These are phyloP conservation scores for Lucinisca nassula DNA, from an alignment of 2,888 invertebrate species.

Conservation along the genomic window DNA sequence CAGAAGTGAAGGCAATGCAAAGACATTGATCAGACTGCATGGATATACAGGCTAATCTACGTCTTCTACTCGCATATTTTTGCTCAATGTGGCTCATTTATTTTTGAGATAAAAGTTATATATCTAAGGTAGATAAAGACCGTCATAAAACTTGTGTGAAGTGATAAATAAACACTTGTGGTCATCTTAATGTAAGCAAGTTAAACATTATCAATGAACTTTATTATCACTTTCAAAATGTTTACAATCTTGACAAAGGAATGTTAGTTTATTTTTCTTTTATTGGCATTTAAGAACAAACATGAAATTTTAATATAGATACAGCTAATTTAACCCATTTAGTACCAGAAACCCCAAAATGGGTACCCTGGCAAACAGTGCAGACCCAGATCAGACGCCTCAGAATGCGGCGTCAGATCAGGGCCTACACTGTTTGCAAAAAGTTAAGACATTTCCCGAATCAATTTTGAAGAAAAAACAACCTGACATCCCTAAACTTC, in stretches of 20 bases:
- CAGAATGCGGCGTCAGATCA: no score
- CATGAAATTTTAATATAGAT: not conserved
- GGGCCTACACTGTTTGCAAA: no score
- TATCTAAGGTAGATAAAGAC: not conserved
- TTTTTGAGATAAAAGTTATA: no score
- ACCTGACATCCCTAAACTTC: no score
- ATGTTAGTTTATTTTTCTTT: slow-evolving; percentile 7
- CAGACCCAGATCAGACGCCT: no score
- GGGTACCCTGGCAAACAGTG: no score
- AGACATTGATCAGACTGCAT: not conserved
- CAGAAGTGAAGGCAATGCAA: no score
- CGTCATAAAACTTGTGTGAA: not conserved
- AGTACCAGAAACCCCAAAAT: no score
- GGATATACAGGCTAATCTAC: not conserved
- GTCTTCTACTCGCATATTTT: no score
- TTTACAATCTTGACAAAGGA: not conserved
- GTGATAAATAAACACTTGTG: not conserved
- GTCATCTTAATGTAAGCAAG: not conserved
- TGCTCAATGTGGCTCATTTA: no score
- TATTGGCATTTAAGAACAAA: not conserved
- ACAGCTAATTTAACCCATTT: not conserved
- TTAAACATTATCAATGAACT: not conserved
- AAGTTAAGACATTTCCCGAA: no score
- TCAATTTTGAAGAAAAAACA: no score
- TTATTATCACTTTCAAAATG: not conserved